phyloP scores from a whole-genome alignment of 2,797 vertebrate species.

The Myotis vivesi region DNA sequence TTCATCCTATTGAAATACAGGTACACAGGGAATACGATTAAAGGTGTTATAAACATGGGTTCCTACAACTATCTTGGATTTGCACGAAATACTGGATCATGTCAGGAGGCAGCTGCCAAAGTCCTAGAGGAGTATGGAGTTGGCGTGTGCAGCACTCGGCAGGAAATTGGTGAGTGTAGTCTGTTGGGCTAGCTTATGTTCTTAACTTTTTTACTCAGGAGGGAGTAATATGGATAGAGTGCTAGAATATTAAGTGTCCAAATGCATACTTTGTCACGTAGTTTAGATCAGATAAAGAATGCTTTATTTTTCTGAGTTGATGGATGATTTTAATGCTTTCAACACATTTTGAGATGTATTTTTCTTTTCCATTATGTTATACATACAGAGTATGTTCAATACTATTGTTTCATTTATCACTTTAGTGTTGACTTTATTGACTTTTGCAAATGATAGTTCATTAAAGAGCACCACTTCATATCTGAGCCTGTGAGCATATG shows the following conservation, averaged over 20 bases:
- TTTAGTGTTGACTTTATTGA: constrained; percentile 36
- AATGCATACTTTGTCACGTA: background rate
- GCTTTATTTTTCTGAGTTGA: background rate
- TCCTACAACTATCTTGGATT: constrained; percentile 99
- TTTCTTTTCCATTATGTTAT: background rate
- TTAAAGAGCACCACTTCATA: background rate
- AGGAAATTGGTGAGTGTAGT: constrained; percentile 91
- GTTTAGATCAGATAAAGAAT: background rate
- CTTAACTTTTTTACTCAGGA: background rate
- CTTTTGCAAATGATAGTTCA: constrained; percentile 14
- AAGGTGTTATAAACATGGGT: constrained; percentile 96
- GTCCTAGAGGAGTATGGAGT: constrained; percentile 90
- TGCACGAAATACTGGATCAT: constrained; percentile 91
- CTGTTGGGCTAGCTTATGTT: background rate
- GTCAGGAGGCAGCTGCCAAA: constrained; percentile 88
- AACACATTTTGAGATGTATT: background rate
- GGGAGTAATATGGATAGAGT: background rate
- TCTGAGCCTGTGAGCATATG: background rate
- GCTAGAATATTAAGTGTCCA: background rate
- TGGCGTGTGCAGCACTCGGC: constrained; percentile 93
- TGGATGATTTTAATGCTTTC: constrained; percentile 11
- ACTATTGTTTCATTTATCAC: constrained; percentile 30
- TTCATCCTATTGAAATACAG: constrained; percentile 83
- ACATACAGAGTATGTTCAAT: background rate
- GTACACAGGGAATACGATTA: constrained; percentile 92